Percentiles rank a stretch among this genome's conserved stretches.
Conservation (phyloP, 37 sponge, comb jelly and placozoan genomes). For the Corticium candelabrum region DNA sequence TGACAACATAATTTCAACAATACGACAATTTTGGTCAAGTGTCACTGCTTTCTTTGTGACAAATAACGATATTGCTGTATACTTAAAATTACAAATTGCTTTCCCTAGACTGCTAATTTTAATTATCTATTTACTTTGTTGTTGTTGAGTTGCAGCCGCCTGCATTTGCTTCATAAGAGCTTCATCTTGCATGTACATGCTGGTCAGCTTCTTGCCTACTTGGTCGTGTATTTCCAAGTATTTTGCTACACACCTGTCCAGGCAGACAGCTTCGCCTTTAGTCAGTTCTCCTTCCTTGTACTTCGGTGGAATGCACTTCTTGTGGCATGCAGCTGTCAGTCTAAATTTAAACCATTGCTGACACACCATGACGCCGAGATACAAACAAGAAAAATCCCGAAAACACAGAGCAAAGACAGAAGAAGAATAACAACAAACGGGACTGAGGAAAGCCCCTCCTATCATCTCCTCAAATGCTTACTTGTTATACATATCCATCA, state of each 20-base stretch:
- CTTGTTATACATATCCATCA: conserved; percentile 98
- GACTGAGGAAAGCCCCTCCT: too few relatives aligned
- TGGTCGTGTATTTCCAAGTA: conserved; percentile 94
- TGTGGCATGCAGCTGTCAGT: conserved; percentile 82
- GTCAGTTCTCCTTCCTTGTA: conserved; percentile 93
- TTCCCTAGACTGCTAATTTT: too few relatives aligned
- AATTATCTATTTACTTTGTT: too few relatives aligned
- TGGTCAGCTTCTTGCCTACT: conserved; percentile 90
- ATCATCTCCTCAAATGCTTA: too few relatives aligned
- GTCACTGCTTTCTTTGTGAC: too few relatives aligned
- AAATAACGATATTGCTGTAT: too few relatives aligned
- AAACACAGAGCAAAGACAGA: neutral
- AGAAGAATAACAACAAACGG: too few relatives aligned
- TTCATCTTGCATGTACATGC: conserved; percentile 83
- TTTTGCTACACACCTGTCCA: conserved; percentile 97
- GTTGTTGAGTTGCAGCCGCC: too few relatives aligned
- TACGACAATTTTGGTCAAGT: too few relatives aligned
- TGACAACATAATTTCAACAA: too few relatives aligned
- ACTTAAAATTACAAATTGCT: too few relatives aligned
- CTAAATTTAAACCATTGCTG: conserved; percentile 27
- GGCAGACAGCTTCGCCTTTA: conserved; percentile 94
- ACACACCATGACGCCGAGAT: neutral
- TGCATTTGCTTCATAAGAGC: conserved; percentile 41
- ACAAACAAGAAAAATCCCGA: too few relatives aligned
- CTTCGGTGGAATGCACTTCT: conserved; percentile 91